Evolutionary conservation across 1,140 invertebrate species (phyloP).

Genomic region (Lordiphosa stackelbergi): DNA sequence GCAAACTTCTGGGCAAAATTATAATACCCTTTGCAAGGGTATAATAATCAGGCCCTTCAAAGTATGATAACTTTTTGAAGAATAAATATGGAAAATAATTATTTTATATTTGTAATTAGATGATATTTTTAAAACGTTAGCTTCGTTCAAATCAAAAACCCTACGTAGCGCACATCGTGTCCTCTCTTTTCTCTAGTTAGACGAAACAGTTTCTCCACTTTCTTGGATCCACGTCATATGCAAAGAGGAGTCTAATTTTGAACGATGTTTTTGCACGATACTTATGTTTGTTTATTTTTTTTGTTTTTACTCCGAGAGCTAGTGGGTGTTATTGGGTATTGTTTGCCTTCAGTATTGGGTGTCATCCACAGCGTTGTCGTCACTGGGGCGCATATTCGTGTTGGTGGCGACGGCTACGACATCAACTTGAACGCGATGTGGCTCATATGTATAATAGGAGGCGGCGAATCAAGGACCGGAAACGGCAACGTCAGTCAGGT

Average conservation of each 20-base stretch:
- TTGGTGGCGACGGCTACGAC: constrained; percentile 31
- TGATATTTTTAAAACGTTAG: too few relatives aligned
- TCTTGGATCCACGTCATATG: constrained; percentile 14
- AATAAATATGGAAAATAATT: too few relatives aligned
- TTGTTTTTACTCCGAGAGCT: not conserved
- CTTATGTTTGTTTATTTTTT: constrained; percentile 27
- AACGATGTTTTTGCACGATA: constrained; percentile 40
- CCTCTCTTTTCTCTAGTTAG: not conserved
- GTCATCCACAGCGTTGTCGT: constrained; percentile 64
- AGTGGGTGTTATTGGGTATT: constrained; percentile 38
- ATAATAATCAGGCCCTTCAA: too few relatives aligned
- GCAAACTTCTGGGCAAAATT: too few relatives aligned
- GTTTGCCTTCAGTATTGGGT: constrained; percentile 16
- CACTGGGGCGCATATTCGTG: constrained; percentile 33
- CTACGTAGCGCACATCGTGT: not conserved
- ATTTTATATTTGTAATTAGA: too few relatives aligned
- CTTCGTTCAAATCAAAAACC: too few relatives aligned
- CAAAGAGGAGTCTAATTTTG: constrained; percentile 8
- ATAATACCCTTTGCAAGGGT: too few relatives aligned
- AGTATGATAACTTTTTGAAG: too few relatives aligned
- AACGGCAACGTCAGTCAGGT: constrained; percentile 22
- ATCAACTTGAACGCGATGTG: constrained; percentile 25
- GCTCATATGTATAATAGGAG: constrained; percentile 18
- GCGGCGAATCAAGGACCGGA: constrained; percentile 28
- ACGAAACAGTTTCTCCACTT: constrained; percentile 15